Conservation (phyloP, 2,888 invertebrate genomes). For the Callyntrura guangdongensis region DNA sequence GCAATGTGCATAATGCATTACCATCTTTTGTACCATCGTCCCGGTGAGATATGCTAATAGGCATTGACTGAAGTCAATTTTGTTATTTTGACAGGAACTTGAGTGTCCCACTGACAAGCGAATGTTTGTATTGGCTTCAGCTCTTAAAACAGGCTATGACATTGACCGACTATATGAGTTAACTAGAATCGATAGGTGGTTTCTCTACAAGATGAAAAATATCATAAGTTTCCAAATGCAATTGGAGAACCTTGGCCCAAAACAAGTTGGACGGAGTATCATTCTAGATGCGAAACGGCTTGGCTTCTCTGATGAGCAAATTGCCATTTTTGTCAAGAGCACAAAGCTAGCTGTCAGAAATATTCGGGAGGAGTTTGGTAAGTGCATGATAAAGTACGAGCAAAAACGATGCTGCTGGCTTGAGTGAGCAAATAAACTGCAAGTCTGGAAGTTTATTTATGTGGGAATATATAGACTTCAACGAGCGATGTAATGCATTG, state of each 20-base stretch:
- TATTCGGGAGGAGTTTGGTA: conserved; percentile 89
- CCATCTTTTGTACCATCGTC: neutral
- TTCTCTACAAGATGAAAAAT: conserved; percentile 96
- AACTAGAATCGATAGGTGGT: conserved; percentile 99
- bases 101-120: conserved; percentile 98
- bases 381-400: conserved; percentile 58
- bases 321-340: conserved; percentile 94
- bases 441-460: neutral
- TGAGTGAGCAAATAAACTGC: neutral
- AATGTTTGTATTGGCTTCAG: conserved; percentile 98
- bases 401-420: neutral
- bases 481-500: too few species aligned
- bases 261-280: conserved; percentile 88
- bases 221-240: conserved; percentile 91
- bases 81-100: conserved; percentile 88
- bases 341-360: conserved; percentile 94
- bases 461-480: neutral
- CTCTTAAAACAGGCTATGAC: conserved; percentile 92
- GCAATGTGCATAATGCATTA: neutral
- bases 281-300: conserved; percentile 95
- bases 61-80: neutral
- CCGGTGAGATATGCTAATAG: too few species aligned
- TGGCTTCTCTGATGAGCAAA: conserved; percentile 99
- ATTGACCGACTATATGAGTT: conserved; percentile 95
- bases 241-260: conserved; percentile 90